phyloP scores from a whole-genome alignment of 1,140 invertebrate genomes.

The Pseudomyrmex pallidus region DNA sequence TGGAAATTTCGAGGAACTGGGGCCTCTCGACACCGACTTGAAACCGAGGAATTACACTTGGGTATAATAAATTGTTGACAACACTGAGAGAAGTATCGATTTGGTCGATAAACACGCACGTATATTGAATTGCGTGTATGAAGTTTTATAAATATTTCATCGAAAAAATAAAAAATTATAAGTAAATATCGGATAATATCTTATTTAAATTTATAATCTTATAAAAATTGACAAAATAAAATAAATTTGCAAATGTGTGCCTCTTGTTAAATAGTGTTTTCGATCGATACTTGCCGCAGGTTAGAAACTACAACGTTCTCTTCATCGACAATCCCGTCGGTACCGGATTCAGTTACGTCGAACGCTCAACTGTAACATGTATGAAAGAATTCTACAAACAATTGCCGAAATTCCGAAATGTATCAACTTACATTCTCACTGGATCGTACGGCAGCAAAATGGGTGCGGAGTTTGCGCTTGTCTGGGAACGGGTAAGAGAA shows the following conservation, averaged over 20 bases:
- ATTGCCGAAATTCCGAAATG: constrained; percentile 88
- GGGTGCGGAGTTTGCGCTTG: constrained; percentile 91
- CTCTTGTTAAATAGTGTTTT: background rate
- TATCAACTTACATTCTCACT: constrained; percentile 92
- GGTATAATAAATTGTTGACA: constrained; percentile 85
- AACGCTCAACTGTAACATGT: constrained; percentile 87
- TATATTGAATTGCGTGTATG: too few relatives aligned
- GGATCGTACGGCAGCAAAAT: constrained; percentile 97
- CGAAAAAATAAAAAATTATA: too few relatives aligned
- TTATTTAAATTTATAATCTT: too few relatives aligned
- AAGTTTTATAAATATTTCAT: too few relatives aligned
- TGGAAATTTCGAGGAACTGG: constrained; percentile 92
- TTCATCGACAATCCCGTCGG: constrained; percentile 96
- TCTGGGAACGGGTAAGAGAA: constrained; percentile 86
- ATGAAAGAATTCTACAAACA: constrained; percentile 88
- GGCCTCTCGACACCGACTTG: constrained; percentile 89
- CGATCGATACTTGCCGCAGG: constrained; percentile 82
- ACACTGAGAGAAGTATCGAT: too few relatives aligned
- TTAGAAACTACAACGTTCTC: constrained; percentile 91
- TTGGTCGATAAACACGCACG: too few relatives aligned
- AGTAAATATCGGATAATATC: too few relatives aligned
- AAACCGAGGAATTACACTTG: constrained; percentile 90
- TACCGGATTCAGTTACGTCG: constrained; percentile 94
- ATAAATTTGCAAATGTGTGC: too few relatives aligned
- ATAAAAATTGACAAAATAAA: too few relatives aligned